These are phyloP conservation scores for Rhyacophila evoluta DNA, from an alignment of 2,888 invertebrate species.

Conservation along the genomic window DNA sequence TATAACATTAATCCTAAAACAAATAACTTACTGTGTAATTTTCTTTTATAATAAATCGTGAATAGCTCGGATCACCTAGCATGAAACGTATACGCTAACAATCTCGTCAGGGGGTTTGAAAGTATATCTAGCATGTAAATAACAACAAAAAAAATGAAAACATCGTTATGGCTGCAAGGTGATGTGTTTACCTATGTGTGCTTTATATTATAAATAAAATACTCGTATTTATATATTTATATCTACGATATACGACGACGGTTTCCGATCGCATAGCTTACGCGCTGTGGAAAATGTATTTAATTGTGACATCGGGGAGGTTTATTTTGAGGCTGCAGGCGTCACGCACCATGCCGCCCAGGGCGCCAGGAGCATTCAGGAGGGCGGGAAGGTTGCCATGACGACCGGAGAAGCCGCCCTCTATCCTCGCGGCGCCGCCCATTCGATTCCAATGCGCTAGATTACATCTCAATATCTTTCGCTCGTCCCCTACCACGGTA, in stretches of 20 bases:
- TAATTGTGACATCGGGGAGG: slow-evolving; percentile 16
- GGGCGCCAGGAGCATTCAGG: slow-evolving; percentile 56
- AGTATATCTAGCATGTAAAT: too few species aligned
- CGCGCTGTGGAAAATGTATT: neutral
- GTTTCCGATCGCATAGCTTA: neutral
- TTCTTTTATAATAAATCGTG: too few species aligned
- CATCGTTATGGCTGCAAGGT: too few species aligned
- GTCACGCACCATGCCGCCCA: slow-evolving; percentile 1
- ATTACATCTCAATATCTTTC: slow-evolving; percentile 9
- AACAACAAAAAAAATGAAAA: too few species aligned
- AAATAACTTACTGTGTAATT: too few species aligned
- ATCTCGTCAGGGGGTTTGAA: too few species aligned
- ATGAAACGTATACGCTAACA: too few species aligned
- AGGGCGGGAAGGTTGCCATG: slow-evolving; percentile 65
- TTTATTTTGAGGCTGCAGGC: slow-evolving; percentile 32
- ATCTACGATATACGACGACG: neutral
- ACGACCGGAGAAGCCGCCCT: slow-evolving; percentile 60
- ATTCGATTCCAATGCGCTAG: slow-evolving; percentile 1
- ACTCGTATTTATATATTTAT: neutral
- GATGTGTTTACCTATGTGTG: neutral
- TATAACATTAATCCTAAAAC: too few species aligned
- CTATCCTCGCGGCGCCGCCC: slow-evolving; percentile 26
- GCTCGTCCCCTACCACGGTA: neutral
- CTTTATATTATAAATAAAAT: too few species aligned
- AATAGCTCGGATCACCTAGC: too few species aligned